Evolutionary conservation across 2,113 vertebrate species (phyloP).

Genomic region (Pachycephala philippinensis): DNA sequence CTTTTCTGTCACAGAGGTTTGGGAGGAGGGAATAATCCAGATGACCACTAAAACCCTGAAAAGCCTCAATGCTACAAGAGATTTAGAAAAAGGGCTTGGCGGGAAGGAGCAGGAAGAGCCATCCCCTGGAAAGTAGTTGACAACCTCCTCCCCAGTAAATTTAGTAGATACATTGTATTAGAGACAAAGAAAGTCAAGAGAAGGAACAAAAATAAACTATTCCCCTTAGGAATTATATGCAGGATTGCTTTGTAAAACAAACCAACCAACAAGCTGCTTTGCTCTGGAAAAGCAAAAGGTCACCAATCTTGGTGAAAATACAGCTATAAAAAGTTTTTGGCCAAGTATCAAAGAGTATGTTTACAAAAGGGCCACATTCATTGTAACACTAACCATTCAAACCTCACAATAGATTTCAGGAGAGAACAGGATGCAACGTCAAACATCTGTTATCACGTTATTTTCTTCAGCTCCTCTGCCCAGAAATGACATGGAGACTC

Average conservation of each 20-base stretch:
- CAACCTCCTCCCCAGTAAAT: neutral
- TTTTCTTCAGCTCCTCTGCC: conserved; percentile 21
- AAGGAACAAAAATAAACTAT: conserved; percentile 33
- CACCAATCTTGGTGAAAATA: conserved; percentile 1
- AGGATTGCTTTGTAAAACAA: conserved; percentile 15
- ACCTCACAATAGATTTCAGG: conserved; percentile 19
- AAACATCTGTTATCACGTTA: conserved; percentile 7
- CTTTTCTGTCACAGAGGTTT: neutral
- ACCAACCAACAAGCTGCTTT: neutral
- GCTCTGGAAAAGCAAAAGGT: conserved; percentile 43
- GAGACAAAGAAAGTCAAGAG: conserved; percentile 5
- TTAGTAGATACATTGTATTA: conserved; percentile 3
- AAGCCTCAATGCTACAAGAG: neutral
- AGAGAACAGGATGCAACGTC: conserved; percentile 36
- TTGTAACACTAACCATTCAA: conserved; percentile 22
- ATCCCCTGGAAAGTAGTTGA: neutral
- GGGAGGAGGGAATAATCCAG: neutral
- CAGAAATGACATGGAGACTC: neutral
- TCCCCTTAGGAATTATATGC: neutral
- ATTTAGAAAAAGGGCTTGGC: neutral
- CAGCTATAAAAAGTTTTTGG: conserved; percentile 39
- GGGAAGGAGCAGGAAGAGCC: neutral
- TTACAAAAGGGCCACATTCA: conserved; percentile 3
- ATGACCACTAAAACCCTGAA: neutral
- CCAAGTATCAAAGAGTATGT: conserved; percentile 8